These are phyloP conservation scores for Myiotriccus ornatus DNA, from an alignment of 2,797 vertebrate species.

Conservation along the genomic window DNA sequence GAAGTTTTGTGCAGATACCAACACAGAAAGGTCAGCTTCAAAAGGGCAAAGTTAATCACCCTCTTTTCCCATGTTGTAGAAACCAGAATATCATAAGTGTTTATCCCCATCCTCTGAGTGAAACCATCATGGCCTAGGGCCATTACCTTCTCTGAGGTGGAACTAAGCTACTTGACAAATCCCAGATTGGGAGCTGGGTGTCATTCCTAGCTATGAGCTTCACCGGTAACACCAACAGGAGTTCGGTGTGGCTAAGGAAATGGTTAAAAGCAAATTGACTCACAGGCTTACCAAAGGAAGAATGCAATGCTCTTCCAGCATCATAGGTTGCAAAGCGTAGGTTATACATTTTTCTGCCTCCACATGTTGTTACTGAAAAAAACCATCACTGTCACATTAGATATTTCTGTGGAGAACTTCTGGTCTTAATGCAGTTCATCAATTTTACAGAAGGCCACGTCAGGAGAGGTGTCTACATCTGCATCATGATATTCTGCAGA, in stretches of 20 bases:
- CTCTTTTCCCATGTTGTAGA: background rate
- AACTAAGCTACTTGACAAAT: background rate
- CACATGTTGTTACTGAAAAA: background rate
- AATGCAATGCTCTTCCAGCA: background rate
- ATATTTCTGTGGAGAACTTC: background rate
- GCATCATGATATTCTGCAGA: background rate
- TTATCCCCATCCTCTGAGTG: background rate
- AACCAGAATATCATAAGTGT: background rate
- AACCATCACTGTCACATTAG: background rate
- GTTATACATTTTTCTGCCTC: background rate
- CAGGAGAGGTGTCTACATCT: background rate
- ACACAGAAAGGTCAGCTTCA: background rate
- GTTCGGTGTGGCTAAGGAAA: background rate
- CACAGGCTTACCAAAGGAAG: background rate
- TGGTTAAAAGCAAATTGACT: background rate
- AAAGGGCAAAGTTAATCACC: background rate
- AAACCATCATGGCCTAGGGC: background rate
- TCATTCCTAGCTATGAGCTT: background rate
- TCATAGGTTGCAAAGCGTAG: background rate
- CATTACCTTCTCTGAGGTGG: background rate
- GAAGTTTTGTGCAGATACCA: background rate
- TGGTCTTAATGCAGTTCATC: background rate
- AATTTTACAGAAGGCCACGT: background rate
- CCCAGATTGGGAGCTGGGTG: rapidly evolving
- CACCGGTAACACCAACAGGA: background rate